Evolutionary conservation across 2,797 vertebrate species (phyloP).

Genomic region (Coregonus suidteri): DNA sequence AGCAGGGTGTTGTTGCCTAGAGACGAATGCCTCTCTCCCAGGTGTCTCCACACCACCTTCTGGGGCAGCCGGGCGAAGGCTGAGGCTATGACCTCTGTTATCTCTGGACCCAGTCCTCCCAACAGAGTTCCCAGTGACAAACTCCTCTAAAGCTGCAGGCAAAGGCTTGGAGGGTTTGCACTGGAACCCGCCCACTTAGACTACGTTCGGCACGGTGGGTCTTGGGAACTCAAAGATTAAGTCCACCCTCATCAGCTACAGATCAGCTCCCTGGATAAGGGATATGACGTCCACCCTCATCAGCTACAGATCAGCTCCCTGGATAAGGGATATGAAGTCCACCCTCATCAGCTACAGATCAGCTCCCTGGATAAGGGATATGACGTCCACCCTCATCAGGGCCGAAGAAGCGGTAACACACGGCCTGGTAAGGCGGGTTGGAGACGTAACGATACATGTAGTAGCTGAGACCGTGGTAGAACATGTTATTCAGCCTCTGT

Average conservation of each 20-base stretch:
- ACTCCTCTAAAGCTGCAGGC: slow-evolving; percentile 14
- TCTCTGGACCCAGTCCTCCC: neutral
- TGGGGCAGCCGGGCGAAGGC: slow-evolving; percentile 25
- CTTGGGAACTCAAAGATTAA: slow-evolving; percentile 52
- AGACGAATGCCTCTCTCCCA: slow-evolving; percentile 3
- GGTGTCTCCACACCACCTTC: slow-evolving; percentile 25
- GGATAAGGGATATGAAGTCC: slow-evolving; percentile 9
- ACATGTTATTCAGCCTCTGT: slow-evolving; percentile 7
- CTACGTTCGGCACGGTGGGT: slow-evolving; percentile 24
- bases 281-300: slow-evolving; percentile 38
- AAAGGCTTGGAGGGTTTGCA: slow-evolving; percentile 20
- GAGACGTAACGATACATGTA: slow-evolving; percentile 6
- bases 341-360: slow-evolving; percentile 48
- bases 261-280: too few species aligned
- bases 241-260: too few species aligned
- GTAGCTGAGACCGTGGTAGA: slow-evolving; percentile 10
- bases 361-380: slow-evolving; percentile 19
- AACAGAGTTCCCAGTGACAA: slow-evolving; percentile 23
- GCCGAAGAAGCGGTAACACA: slow-evolving; percentile 19
- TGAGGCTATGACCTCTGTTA: slow-evolving; percentile 18
- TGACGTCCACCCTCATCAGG: neutral
- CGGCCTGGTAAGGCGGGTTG: slow-evolving; percentile 18
- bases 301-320: slow-evolving; percentile 42
- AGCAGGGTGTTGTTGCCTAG: slow-evolving; percentile 26
- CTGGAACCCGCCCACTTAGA: slow-evolving; percentile 49